A percentile compares a stretch with the other conserved stretches of the same genome.
phyloP scores from a whole-genome alignment of 2,888 invertebrate genomes.

The Eugnorisma glareosa region DNA sequence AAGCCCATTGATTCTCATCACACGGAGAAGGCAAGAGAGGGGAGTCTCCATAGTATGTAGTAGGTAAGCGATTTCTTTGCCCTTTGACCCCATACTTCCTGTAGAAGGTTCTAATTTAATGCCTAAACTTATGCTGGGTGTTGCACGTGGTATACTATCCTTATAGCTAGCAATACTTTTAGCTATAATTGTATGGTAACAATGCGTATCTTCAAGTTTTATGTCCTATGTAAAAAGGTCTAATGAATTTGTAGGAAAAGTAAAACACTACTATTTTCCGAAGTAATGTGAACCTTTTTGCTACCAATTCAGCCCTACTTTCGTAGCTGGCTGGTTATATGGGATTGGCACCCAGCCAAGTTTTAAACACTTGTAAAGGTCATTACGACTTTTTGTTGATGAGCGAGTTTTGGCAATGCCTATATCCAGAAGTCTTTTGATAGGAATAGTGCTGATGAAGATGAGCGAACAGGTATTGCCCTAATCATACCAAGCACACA shows the following conservation, averaged over 20 bases:
- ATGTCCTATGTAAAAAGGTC: not conserved
- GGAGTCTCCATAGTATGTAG: conserved; percentile 11
- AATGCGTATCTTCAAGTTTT: not conserved
- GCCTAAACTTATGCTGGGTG: not conserved
- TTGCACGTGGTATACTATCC: not conserved
- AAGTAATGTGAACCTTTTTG: not conserved
- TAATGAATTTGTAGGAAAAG: not conserved
- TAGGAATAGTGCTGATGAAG: not conserved
- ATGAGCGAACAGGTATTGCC: not conserved
- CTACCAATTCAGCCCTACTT: not conserved
- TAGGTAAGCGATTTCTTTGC: conserved; percentile 37
- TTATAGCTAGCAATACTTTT: not conserved
- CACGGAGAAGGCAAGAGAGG: conserved; percentile 8
- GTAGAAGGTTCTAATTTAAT: conserved; percentile 30
- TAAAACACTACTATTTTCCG: not conserved
- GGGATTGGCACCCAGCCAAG: not conserved
- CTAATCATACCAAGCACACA: not conserved
- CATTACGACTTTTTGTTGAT: not conserved
- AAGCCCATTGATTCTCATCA: conserved; percentile 45
- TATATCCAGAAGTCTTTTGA: not conserved
- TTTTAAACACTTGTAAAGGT: not conserved
- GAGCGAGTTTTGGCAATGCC: not conserved
- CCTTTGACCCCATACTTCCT: conserved; percentile 49
- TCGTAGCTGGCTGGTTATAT: not conserved
- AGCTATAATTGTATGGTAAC: not conserved